Evolutionary conservation across 2,113 vertebrate species (phyloP), one percentile per base, ranked within the genome.

Genomic region (Erythrocebus patas): DNA sequence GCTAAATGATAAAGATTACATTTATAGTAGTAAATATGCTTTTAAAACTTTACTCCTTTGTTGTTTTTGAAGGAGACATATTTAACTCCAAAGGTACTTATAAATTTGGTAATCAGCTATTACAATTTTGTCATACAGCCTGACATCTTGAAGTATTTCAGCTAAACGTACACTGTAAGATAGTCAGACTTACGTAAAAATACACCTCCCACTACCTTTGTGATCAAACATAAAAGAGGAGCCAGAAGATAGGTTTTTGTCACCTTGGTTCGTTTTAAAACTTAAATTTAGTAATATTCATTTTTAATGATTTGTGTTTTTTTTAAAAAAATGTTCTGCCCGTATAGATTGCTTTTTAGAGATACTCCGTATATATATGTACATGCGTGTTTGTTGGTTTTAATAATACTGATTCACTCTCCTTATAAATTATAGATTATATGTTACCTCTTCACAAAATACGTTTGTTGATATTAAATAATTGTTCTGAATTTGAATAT

Each of bases 241-340:
- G 7, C 25, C 17, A 61, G 23, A 75, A 32, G 59, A 70, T 32
- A 89, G 27, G 14, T 81, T 95, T 95, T 68, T 35, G 50, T 91
- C 55, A 35, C 22, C 16, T 88, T 17, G 11, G 43, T 64, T 93
- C 61, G 92, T 93, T 92, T 72, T 59, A 91, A 96, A 80, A 78
- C 1, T 43, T 55, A 38, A 75, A 84, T 45, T 5, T 57, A 89
- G 23, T 80, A 38, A 88, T 85, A 30, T 20, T 87, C 70, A 18
- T 93, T 97, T 86, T 84, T 87, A 93, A 61, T 91, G 13, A 75
- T 40, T 88, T 91, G 43, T 45, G n/a, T 85, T 95, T 84, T 80
- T 27, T 16, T 82, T 66, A 88, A 72, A 96, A 89, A 84, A 0
- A 1, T 73, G 72, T 93, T 93, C 40, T 85, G 8, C 22, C 11